Evolutionary conservation across 1,140 invertebrate genomes (phyloP), one percentile per base, ranked within the genome.

Genomic region (Aphelinus certus): DNA sequence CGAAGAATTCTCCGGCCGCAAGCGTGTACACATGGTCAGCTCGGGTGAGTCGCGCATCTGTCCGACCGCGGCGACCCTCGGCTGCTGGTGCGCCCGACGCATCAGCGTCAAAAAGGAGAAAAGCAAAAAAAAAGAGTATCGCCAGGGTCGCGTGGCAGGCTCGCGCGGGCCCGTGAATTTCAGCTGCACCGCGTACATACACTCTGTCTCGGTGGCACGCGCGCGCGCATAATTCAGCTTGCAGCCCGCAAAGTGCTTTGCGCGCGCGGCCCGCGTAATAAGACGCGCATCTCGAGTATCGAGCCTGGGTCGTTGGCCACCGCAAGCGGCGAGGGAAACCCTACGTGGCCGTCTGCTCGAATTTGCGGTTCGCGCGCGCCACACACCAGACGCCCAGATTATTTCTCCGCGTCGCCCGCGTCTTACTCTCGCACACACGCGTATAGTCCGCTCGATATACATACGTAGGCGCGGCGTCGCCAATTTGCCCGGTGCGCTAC

Each of bases 241-340:
- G 81, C 81, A 82, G 76, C 81, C 81, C 78, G 74, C 76, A 78
- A 82, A 82, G 81, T 82, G 81, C 77, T 10, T 80, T 78, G 79
- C 81, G 78, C 80, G 81, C 80, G 79, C 74, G 79, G 76, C 48
- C 77, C 75, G 75, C 79, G 78, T 82, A 80, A 82, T 82, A 79
- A 80, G 75, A 75, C 76, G 76, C 80, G 70, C 67, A 79, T 73
- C 77, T 78, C 75, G 76, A 74, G 73, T 79, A 80, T 81, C 80
- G 75, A 76, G 76, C 26, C 51, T 77, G 79, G 79, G 79, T 80
- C 81, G 78, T 79, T 77, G 81, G 78, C 79, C 81, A 76, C 61
- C 43, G 47, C 42, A 45, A 9, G 47, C 9, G 7, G 61, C 9
- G 10, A 63, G 42, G 47, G 6, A 7, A 7, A 63, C 10, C 7